Base-by-base conservation (phyloP, 2,797 vertebrate species). In the Bucorvus abyssinicus region DNA sequence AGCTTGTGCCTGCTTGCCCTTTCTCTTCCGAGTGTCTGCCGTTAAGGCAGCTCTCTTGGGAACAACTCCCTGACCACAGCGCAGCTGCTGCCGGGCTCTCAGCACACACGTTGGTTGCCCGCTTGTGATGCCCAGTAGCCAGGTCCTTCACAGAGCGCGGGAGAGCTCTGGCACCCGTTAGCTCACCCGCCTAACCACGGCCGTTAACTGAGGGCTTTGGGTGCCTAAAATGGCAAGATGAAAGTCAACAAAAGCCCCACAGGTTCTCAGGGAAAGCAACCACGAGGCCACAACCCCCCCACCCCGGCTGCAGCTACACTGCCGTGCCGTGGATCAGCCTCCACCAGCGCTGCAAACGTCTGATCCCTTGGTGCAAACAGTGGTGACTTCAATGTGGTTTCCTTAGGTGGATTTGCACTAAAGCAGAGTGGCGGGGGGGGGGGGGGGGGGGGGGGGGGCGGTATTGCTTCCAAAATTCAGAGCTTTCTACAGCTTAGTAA, bases 71-170 rank as follows among this genome's bases (percentile, higher is more conserved):
- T 0, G 0, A 14, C 64, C 19, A 11, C 27, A 22, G 9, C 10
- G 3, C 15, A 47, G 68, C 1, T 0, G 3, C 14, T 59, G 44
- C 20, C 20, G 34, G 34, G 29, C 2, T 57, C 78, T 52, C 10
- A 32, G 49, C 5, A 2, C 4, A 30, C 24, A 22, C 7, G 6
- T 7, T 13, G 29, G 5, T 6, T 4, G 2, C 23, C n/a, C 1
- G 6, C 32, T 32, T 5, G 0, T 0, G 7, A 23, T 0, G 0
- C 12, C 22, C 1, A 1, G 12, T 8, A 2, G 1, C 10, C 10
- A 2, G 24, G 19, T 12, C 4, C 13, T 82, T 26, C 16, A 50
- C n/a, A n/a, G 1, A 1, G 5, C 1, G 11, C 1, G 0, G 45
- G 38, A 50, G 12, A 56, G 3, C 18, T 19, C 9, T 15, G 16